A percentile compares a stretch with the other conserved stretches of the same genome.
Evolutionary conservation across 2,888 invertebrate genomes (phyloP).

Genomic region (Lasioglossum pauxillum): DNA sequence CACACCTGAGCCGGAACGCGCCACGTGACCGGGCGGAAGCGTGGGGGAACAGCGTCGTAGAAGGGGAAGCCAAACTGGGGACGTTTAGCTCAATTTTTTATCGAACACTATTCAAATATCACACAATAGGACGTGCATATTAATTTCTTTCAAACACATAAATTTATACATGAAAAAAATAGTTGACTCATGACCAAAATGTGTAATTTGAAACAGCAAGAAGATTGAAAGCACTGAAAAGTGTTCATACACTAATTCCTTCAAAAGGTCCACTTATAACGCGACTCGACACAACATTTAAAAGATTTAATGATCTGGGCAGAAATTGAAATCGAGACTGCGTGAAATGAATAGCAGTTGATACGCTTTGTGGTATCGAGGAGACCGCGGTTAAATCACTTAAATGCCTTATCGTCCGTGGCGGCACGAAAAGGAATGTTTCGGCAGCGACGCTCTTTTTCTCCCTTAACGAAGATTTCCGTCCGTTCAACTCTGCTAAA

Average conservation of each 20-base stretch:
- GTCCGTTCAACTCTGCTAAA: constrained; percentile 75
- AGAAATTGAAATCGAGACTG: neutral
- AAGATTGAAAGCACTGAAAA: neutral
- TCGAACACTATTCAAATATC: no score
- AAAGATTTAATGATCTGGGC: neutral
- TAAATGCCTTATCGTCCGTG: constrained; percentile 66
- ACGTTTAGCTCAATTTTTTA: no score
- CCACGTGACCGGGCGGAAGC: no score
- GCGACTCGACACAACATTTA: no score
- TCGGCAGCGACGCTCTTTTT: constrained; percentile 49
- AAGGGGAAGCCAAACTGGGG: no score
- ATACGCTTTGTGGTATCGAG: neutral
- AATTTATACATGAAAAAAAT: neutral
- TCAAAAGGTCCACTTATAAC: neutral
- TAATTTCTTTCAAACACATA: neutral
- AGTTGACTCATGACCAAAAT: neutral
- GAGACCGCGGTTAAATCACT: constrained; percentile 59
- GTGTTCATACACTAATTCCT: neutral
- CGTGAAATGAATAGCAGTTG: neutral
- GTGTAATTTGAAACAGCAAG: neutral
- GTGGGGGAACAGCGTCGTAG: no score
- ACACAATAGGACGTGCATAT: no score
- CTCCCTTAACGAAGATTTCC: constrained; percentile 77
- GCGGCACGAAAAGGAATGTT: constrained; percentile 72
- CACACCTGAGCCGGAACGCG: no score